Evolutionary conservation across 2,797 vertebrate genomes (phyloP).

Genomic region (Hydrophis major): DNA sequence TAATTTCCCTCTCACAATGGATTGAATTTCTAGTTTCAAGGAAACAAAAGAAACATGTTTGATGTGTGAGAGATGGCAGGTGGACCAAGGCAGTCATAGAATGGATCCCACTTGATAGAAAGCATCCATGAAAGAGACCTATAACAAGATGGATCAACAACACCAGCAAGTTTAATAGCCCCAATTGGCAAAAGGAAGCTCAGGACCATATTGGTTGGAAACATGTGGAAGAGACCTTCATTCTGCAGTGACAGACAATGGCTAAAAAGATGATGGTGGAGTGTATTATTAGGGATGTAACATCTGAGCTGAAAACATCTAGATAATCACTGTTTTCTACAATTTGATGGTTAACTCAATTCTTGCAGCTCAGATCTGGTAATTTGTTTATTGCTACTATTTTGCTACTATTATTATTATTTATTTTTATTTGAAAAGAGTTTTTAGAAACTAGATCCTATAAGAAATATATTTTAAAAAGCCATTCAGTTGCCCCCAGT

Average conservation of each 20-base stretch:
- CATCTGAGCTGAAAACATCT: background rate
- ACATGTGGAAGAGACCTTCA: background rate
- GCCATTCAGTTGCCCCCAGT: background rate
- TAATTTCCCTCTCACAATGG: background rate
- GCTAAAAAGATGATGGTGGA: background rate
- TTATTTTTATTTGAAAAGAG: background rate
- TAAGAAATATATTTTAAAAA: background rate
- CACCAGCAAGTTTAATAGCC: background rate
- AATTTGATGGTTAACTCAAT: background rate
- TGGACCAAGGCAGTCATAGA: background rate
- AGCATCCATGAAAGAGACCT: background rate
- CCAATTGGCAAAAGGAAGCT: background rate
- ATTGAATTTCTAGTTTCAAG: background rate
- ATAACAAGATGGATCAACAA: background rate
- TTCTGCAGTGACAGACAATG: background rate
- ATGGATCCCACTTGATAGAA: background rate
- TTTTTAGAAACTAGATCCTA: background rate
- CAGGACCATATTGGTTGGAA: background rate
- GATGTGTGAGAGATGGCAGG: background rate
- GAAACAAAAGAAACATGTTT: background rate
- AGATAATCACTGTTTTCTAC: background rate
- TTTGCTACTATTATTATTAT: background rate
- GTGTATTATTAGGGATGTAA: background rate
- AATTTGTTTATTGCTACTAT: background rate
- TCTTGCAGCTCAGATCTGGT: background rate